Conservation (phyloP, 23 tunicate genomes). For the Halocynthia roretzi region DNA sequence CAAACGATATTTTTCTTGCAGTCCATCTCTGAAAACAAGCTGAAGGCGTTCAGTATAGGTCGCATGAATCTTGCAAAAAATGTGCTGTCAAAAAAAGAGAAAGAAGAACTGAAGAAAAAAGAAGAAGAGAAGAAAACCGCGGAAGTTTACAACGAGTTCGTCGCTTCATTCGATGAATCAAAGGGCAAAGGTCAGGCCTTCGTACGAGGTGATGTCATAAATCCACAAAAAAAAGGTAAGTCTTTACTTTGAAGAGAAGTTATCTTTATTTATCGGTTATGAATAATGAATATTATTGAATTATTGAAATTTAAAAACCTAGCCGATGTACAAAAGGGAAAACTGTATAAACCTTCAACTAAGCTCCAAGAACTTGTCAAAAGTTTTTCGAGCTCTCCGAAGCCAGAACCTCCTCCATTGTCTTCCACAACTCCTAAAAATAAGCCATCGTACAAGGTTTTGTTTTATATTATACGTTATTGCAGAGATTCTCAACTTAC, state of each 20-base stretch:
- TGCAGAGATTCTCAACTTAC: too few relatives aligned
- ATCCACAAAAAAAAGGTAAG: slow-evolving; percentile 70
- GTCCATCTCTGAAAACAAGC: slow-evolving; percentile 82
- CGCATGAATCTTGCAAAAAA: slow-evolving; percentile 77
- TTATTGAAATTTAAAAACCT: too few relatives aligned
- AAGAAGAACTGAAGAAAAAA: slow-evolving; percentile 62
- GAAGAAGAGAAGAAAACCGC: slow-evolving; percentile 81
- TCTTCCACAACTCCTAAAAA: slow-evolving; percentile 42
- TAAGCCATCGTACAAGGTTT: background rate
- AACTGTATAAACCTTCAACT: slow-evolving; percentile 76
- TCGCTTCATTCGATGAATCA: slow-evolving; percentile 79
- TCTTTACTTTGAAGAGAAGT: background rate
- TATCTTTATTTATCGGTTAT: too few relatives aligned
- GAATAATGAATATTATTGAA: too few relatives aligned
- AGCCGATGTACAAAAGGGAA: slow-evolving; percentile 59
- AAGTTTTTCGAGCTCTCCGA: slow-evolving; percentile 21
- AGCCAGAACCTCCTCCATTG: slow-evolving; percentile 14
- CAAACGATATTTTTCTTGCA: slow-evolving; percentile 10
- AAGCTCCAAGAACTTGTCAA: slow-evolving; percentile 48
- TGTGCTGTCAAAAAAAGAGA: slow-evolving; percentile 65
- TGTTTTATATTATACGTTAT: too few relatives aligned
- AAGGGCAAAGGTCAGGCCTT: slow-evolving; percentile 67
- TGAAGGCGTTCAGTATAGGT: slow-evolving; percentile 95
- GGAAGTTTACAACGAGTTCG: slow-evolving; percentile 81
- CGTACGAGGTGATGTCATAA: slow-evolving; percentile 91